phyloP scores from a whole-genome alignment of 2,797 vertebrate species.

The Thunnus albacares region DNA sequence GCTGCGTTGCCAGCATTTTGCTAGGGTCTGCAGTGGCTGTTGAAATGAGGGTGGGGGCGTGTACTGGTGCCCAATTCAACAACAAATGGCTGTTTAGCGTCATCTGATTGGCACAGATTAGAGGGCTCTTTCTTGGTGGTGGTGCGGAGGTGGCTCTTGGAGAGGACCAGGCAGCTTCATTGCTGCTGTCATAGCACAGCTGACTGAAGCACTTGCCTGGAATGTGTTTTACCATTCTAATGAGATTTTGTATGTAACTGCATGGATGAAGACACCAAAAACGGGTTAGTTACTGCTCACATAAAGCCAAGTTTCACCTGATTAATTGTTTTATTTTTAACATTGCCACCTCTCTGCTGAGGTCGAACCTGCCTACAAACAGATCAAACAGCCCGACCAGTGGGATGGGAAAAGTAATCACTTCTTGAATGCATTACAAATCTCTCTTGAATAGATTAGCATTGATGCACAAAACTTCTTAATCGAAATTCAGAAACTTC shows the following conservation, averaged over 20 bases:
- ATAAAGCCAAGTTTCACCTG: slow-evolving; percentile 11
- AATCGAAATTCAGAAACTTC: background rate
- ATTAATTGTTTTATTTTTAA: slow-evolving; percentile 38
- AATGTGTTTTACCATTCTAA: slow-evolving; percentile 35
- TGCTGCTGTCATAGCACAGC: slow-evolving; percentile 61
- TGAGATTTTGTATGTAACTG: slow-evolving; percentile 32
- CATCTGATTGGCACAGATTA: slow-evolving; percentile 86
- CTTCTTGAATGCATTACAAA: background rate
- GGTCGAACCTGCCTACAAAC: background rate
- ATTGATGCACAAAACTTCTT: background rate
- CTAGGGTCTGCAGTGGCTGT: slow-evolving; percentile 71
- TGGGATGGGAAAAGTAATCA: background rate
- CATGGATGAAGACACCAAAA: slow-evolving; percentile 4
- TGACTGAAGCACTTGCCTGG: slow-evolving; percentile 42
- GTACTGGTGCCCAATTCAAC: slow-evolving; percentile 68
- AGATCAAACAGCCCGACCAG: background rate
- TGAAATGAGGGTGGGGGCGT: slow-evolving; percentile 65
- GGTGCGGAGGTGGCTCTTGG: slow-evolving; percentile 75
- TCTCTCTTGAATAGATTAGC: background rate
- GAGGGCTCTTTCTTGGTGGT: slow-evolving; percentile 69
- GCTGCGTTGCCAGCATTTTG: slow-evolving; percentile 72
- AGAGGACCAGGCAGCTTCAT: slow-evolving; percentile 59
- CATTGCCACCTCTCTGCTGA: background rate
- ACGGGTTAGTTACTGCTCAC: slow-evolving; percentile 1
- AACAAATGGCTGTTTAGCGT: slow-evolving; percentile 80